Conservation (phyloP, 2,888 invertebrate species). For the Cremastinae sp. region DNA sequence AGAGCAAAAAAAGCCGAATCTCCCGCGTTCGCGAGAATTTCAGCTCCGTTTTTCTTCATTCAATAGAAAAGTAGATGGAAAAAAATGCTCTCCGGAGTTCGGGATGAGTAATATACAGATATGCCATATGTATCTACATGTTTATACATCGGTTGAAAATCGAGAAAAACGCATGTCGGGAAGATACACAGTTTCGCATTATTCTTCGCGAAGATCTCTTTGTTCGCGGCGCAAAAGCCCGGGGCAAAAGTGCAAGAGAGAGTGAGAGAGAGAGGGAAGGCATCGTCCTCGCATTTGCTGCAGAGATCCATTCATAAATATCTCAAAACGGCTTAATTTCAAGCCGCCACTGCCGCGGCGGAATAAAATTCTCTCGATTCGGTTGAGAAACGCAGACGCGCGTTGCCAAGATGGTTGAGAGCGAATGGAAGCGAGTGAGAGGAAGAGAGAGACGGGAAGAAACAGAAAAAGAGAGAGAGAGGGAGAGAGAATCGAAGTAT, state of each 20-base stretch:
- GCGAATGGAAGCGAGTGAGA: conserved; percentile 52
- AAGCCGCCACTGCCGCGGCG: conserved; percentile 72
- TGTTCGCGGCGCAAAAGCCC: conserved; percentile 52
- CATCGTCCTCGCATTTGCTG: conserved; percentile 44
- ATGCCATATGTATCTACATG: conserved; percentile 13
- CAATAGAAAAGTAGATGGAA: conserved; percentile 33
- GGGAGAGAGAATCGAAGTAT: conserved; percentile 44
- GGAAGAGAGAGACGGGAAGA: conserved; percentile 25
- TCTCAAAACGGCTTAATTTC: conserved; percentile 80
- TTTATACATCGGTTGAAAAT: conserved; percentile 33
- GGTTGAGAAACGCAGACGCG: conserved; percentile 77
- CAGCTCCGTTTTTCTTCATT: conserved; percentile 32
- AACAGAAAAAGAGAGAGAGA: conserved; percentile 29
- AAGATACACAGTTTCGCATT: conserved; percentile 48
- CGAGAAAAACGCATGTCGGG: conserved; percentile 13
- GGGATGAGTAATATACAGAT: conserved; percentile 51
- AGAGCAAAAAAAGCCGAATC: conserved; percentile 21
- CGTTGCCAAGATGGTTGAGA: conserved; percentile 63
- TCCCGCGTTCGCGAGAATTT: conserved; percentile 35
- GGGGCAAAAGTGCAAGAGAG: conserved; percentile 31
- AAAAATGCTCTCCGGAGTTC: conserved; percentile 58
- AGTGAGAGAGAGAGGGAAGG: conserved; percentile 26
- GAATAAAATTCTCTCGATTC: conserved; percentile 77
- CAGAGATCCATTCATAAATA: conserved; percentile 78
- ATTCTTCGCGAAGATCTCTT: conserved; percentile 56